Base-by-base conservation (phyloP, 2,113 vertebrate species). In the Struthio camelus region DNA sequence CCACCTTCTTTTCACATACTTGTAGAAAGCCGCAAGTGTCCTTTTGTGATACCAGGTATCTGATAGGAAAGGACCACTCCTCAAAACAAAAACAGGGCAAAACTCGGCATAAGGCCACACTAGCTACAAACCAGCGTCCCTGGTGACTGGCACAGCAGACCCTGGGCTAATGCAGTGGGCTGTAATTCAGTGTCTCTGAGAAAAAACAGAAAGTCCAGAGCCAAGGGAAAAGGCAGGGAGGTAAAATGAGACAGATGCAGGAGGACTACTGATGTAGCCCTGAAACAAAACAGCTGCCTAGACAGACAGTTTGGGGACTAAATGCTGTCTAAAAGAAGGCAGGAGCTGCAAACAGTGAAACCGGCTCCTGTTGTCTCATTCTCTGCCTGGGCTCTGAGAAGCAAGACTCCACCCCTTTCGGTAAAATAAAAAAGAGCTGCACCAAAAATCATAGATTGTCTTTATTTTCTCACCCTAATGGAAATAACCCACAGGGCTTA, bases 221-320 rank as follows among this genome's bases (percentile, higher is more conserved):
- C 85, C 64, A 72, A 56, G 42, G 85, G 93, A 95, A 95, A 90
- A 94, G 72, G 46, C 92, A 88, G 87, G n/a, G 61, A 95, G 62
- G 85, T 91, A 95, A 96, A 95, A 87, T 53, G 89, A 85, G 81
- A 85, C 75, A 94, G 89, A 91, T 94, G 85, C 78, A 85, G 87
- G 71, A 91, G 71, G 75, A 90, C 85, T 87, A 80, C 78, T 95
- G 85, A 96, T 91, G 82, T 80, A 76, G 54, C 69, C 67, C 82
- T 93, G 90, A 95, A 93, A 95, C 42, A 91, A 80, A 96, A 93
- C 93, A 96, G 85, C 92, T 91, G 95, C 85, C 93, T 93, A 81
- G 94, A 97, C 94, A 91, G 87, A 61, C 85, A 77, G 79, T 66
- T 50, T 78, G 71, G 85, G 94, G 90, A 85, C 54, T 73, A 90